A percentile compares a stretch with the other conserved stretches of the same genome.
Evolutionary conservation across 2,113 vertebrate genomes (phyloP).

Genomic region (Datnioides undecimradiatus): DNA sequence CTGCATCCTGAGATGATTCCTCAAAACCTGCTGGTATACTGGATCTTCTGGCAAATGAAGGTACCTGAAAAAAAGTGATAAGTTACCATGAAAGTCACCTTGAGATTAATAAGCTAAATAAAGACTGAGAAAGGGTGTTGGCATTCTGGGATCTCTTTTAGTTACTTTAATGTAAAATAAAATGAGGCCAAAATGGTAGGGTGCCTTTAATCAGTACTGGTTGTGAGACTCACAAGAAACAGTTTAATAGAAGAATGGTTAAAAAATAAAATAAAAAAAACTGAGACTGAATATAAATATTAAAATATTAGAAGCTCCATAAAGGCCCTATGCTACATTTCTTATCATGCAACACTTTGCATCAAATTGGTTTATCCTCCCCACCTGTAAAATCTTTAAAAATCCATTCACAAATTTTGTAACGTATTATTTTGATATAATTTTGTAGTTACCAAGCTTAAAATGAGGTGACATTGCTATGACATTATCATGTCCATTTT

Average conservation of each 20-base stretch:
- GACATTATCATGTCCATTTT: not conserved
- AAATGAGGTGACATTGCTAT: not conserved
- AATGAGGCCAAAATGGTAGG: not conserved
- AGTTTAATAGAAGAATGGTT: not conserved
- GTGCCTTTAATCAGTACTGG: not conserved
- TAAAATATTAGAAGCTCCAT: not conserved
- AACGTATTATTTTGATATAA: not conserved
- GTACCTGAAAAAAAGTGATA: conserved; percentile 84
- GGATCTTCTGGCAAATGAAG: conserved; percentile 95
- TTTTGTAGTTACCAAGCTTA: not conserved
- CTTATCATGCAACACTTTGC: not conserved
- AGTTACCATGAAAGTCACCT: not conserved
- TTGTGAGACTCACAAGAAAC: not conserved
- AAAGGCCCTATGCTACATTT: not conserved
- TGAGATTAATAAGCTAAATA: not conserved
- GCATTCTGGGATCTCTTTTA: not conserved
- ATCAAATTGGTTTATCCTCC: not conserved
- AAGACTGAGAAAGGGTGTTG: not conserved
- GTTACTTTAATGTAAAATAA: not conserved
- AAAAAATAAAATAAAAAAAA: not conserved
- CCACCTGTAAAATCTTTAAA: not conserved
- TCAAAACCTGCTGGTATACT: conserved; percentile 92
- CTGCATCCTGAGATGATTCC: conserved; percentile 86
- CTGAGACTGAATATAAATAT: not conserved
- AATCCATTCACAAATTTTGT: not conserved